Base-by-base conservation (phyloP, 53 echinoderm and acorn worm species). In the Echinarachnius parma region DNA sequence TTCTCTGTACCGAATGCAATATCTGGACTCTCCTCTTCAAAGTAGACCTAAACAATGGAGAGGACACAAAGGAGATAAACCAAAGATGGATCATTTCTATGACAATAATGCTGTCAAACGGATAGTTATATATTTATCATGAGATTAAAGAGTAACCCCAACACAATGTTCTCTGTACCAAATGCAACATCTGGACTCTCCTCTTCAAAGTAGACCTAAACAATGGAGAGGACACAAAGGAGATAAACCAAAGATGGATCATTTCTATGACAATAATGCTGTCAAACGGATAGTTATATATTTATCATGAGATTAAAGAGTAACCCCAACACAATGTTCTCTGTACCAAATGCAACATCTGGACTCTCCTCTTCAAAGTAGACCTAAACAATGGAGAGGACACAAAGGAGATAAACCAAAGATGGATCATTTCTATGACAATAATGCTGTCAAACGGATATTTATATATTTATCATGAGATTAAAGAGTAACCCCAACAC, bases 311-410 rank as follows among this genome's bases (percentile, higher is more conserved):
- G n/a, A n/a, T n/a, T n/a, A n/a, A n/a, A n/a, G n/a, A n/a, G n/a
- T n/a, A n/a, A n/a, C n/a, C n/a, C n/a, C n/a, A n/a, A 98, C 21
- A 98, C 86, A 9, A 98, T 60, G 35, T 76, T 82, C 1, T 96
- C 85, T 62, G 78, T 79, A 22, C 85, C 80, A 64, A 96, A 96
- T 3, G 76, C 69, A 4, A 75, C 77, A 27, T 80, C 80, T 16
- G 87, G 82, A 13, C 81, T 81, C 25, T 78, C 75, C 13, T 72
- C 66, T 30, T 64, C 67, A 27, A 89, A 49, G 30, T 92, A 60
- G 5, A 89, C 82, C 92, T 92, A 32, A 4, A 3, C 9, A 29
- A 35, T 19, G 9, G 27, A 28, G 39, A 0, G 25, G 39, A 16
- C 30, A 59, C 4, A 35, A 59, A 59, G 18, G 18, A 52, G 10